Base-by-base conservation (phyloP, 2,797 vertebrate genomes). In the Poliocrania exsul region DNA sequence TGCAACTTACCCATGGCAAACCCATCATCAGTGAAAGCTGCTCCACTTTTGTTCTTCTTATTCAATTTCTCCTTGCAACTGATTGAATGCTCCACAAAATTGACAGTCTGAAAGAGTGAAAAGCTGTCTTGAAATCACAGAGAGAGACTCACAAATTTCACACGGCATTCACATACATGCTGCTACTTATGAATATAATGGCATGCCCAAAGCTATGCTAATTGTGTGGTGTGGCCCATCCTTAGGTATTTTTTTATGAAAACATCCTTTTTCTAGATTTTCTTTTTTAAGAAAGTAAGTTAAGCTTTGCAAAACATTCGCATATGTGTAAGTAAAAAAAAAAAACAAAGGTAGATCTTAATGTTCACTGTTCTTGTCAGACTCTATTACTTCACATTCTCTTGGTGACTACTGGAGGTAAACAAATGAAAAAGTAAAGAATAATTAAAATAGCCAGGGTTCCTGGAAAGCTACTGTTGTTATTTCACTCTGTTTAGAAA, bases 1-100 rank as follows among this genome's bases (percentile, higher is more conserved):
- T 38, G 51, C 75, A 70, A 91, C 98, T 98, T 97, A 99, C 99
- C 99, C 99, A 99, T 99, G 46, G 99, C 99, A 97, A 99, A 99
- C 49, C 99, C 99, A 91, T 99, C 99, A 71, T 99, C 99, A 54
- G 99, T 99, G 96, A 99, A 99, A 65, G 99, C 99, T 56, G 99
- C 99, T 93, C 99, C 99, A 20, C 95, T 98, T 98, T 99, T 99
- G 96, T 99, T 99, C 97, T 99, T 99, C 97, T 99, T 99, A 97
- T 99, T 99, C 88, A 99, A 88, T 84, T 99, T 99, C 95, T 99
- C 99, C 96, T 99, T 99, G 96, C 99, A 99, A 96, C 98, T 98
- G 97, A 99, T 99, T 25, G 99, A 99, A 97, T 99, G 99, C 82
- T 99, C 99, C 81, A 99, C 99, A 88, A 99, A 99, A 96, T 99